Evolutionary conservation across 1,140 invertebrate species (phyloP), one percentile per base, ranked within the genome.

Genomic region (Drosophila bipectinata): DNA sequence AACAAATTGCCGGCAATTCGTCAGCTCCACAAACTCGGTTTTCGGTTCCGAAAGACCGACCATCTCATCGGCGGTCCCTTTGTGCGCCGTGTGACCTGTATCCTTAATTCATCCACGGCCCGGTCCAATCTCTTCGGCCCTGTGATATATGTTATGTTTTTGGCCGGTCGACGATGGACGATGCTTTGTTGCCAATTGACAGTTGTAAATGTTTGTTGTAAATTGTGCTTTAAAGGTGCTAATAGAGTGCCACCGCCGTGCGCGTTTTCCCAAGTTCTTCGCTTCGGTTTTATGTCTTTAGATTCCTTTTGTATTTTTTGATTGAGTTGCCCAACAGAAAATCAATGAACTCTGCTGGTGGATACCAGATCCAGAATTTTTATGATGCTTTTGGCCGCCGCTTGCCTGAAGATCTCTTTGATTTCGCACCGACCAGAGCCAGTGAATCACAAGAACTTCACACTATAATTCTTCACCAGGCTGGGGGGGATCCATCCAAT

Each of bases 121-220:
- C 14, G 39, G 37, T 26, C 52, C 52, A 64, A 39, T 26, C 52
- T 18, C 32, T 44, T 39, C 10, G 55, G 41, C 41, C 21, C 21
- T 44, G 0, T 10, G 39, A 41, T 41, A 30, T 59, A 24, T 21
- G 6, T 44, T 60, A 26, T 14, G 41, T 60, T 52, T 44, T 44
- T 14, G 39, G 39, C 39, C 39, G 15, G 15, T 37, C 18, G 1
- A 18, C 18, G 18, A 18, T 21, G 26, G 44, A 18, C 44, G 55
- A 71, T 77, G 82, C 82, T 90, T 84, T 89, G 79, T 79, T 84
- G 85, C 83, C 79, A 90, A 90, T 90, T 90, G 88, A 90, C 88
- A 90, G 88, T 90, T 90, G 88, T 90, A 90, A 90, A 90, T 90
- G 88, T 89, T 83, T 80, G 84, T 79, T 87, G 83, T 88, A 88